Percentiles rank a stretch among this genome's conserved stretches.
These are phyloP conservation scores for Meteorus cinctellus DNA, from an alignment of 2,888 invertebrate genomes.

Conservation along the genomic window DNA sequence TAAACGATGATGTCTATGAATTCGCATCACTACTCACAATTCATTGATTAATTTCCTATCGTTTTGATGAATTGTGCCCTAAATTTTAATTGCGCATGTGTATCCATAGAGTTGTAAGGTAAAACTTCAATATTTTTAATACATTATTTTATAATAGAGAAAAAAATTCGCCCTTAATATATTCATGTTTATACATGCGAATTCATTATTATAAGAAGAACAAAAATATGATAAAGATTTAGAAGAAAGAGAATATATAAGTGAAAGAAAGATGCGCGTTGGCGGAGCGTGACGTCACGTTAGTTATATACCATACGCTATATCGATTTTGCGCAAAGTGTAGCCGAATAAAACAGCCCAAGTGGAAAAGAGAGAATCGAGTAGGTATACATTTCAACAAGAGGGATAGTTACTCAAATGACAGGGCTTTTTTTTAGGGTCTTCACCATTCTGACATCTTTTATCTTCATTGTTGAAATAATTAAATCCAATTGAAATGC, in stretches of 20 bases:
- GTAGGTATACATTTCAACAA: too few species aligned
- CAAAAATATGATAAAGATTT: too few species aligned
- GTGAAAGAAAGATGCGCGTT: background rate
- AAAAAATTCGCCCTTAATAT: background rate
- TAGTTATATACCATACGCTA: background rate
- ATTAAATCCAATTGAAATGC: too few species aligned
- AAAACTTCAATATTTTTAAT: background rate
- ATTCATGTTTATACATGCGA: too few species aligned
- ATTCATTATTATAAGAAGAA: too few species aligned
- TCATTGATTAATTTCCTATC: slow-evolving; percentile 7
- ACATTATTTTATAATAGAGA: background rate
- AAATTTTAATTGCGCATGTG: slow-evolving; percentile 14
- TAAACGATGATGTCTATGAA: background rate
- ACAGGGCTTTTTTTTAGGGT: too few species aligned
- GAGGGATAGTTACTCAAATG: too few species aligned
- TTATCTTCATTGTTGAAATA: too few species aligned
- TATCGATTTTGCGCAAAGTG: slow-evolving; percentile 30
- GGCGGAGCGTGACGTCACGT: slow-evolving; percentile 31
- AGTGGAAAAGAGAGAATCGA: background rate
- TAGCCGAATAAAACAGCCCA: slow-evolving; percentile 13
- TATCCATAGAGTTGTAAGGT: background rate
- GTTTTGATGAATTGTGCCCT: background rate
- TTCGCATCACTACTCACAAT: background rate
- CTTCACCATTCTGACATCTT: too few species aligned
- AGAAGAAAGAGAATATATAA: background rate